Conservation (phyloP, 1,140 invertebrate species). For the Brachionus plicatilis region DNA sequence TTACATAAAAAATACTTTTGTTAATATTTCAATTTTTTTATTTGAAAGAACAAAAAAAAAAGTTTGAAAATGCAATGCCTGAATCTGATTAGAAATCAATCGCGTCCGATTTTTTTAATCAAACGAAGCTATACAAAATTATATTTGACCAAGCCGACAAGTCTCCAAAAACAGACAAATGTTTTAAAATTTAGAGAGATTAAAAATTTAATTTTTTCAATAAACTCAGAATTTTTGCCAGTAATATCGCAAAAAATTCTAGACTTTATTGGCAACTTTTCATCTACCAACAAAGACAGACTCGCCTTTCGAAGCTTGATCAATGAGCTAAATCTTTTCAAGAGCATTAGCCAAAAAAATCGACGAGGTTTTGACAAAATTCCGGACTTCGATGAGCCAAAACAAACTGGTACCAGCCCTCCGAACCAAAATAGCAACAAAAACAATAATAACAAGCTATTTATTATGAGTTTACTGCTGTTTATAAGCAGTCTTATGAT, state of each 20-base stretch:
- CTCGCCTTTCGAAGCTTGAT: background rate
- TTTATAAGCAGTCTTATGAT: slow-evolving; percentile 13
- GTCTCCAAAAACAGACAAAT: background rate
- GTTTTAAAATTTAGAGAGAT: background rate
- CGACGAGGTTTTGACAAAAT: background rate
- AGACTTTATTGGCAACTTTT: background rate
- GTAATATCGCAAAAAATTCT: background rate
- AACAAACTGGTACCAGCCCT: background rate
- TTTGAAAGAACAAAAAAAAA: background rate
- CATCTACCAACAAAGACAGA: background rate
- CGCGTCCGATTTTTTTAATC: background rate
- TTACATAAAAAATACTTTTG: background rate
- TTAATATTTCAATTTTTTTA: slow-evolving; percentile 19
- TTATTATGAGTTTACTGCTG: background rate
- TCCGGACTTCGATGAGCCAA: background rate
- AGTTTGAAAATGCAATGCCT: background rate
- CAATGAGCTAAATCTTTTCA: background rate
- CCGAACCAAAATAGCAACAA: background rate
- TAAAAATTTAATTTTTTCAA: background rate
- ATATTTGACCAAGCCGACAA: background rate
- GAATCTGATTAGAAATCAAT: background rate
- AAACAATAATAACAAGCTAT: background rate
- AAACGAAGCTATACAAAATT: background rate
- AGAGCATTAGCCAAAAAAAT: background rate
- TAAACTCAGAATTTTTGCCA: background rate